These are phyloP conservation scores for Scrobipalpa atriplicella DNA, from an alignment of 2,888 invertebrate species.

Conservation along the genomic window DNA sequence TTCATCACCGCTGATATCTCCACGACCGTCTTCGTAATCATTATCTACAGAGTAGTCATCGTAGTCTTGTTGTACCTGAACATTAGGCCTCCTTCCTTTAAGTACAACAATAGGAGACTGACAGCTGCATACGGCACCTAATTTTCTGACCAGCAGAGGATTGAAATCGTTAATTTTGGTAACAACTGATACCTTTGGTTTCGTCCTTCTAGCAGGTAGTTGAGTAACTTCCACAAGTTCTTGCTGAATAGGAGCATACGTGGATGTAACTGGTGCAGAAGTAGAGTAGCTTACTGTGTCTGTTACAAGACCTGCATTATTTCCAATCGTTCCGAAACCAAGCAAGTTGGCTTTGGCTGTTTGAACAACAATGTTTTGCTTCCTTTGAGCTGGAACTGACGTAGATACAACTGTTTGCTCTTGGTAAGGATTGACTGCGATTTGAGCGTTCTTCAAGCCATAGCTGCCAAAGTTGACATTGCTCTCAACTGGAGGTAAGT, in stretches of 20 bases:
- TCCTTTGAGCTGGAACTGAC: constrained; percentile 42
- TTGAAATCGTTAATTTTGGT: constrained; percentile 88
- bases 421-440: constrained; percentile 63
- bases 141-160: constrained; percentile 86
- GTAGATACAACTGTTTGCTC: constrained; percentile 48
- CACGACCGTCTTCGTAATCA: constrained; percentile 53
- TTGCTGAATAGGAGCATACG: constrained; percentile 64
- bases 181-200: constrained; percentile 82
- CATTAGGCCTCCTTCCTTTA: constrained; percentile 70
- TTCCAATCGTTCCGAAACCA: constrained; percentile 74
- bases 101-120: constrained; percentile 81
- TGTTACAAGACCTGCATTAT: constrained; percentile 70
- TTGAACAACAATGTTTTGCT: constrained; percentile 72
- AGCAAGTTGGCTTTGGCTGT: constrained; percentile 71
- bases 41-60: constrained; percentile 60
- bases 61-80: constrained; percentile 52
- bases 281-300: constrained; percentile 61
- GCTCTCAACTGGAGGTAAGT: constrained; percentile 52
- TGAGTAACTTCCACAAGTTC: constrained; percentile 65
- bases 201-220: constrained; percentile 58
- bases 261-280: constrained; percentile 54
- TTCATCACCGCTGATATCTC: constrained; percentile 55
- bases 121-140: constrained; percentile 89
- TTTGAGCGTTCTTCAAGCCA: constrained; percentile 53
- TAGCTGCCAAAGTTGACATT: constrained; percentile 55